phyloP scores from a whole-genome alignment of 2,797 vertebrate species.

The Eutrigla gurnardus region DNA sequence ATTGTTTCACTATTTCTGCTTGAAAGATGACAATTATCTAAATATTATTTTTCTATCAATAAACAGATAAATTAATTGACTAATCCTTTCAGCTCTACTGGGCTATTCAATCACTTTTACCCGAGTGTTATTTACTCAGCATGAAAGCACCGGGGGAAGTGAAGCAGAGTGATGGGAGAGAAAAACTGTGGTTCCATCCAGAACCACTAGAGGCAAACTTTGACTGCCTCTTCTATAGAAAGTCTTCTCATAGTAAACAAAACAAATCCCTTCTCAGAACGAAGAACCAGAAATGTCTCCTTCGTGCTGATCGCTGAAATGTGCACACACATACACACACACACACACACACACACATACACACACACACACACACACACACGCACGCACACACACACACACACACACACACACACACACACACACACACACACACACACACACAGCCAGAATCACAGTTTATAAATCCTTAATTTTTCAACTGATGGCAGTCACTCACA shows the following conservation, averaged over 20 bases:
- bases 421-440: conserved; percentile 17
- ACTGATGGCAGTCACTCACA: conserved; percentile 22
- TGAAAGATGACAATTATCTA: not conserved
- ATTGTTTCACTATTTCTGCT: not conserved
- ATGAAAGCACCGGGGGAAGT: conserved; percentile 3
- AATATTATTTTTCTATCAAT: conserved; percentile 15
- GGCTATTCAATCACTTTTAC: conserved; percentile 30
- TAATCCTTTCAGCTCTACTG: conserved; percentile 31
- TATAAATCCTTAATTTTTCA: not conserved
- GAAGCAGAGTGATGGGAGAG: conserved; percentile 12
- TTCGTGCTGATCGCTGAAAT: conserved; percentile 9
- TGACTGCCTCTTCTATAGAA: conserved; percentile 4
- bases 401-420: conserved; percentile 17
- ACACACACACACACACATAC: conserved; percentile 17
- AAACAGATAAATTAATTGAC: conserved; percentile 6
- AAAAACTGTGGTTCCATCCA: conserved; percentile 27
- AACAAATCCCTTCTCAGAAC: not conserved
- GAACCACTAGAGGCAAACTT: conserved; percentile 24
- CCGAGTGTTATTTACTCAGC: conserved; percentile 26
- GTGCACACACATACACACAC: conserved; percentile 6
- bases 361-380: conserved; percentile 17
- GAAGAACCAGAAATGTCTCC: not conserved
- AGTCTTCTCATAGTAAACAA: conserved; percentile 1
- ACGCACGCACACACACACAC: conserved; percentile 20
- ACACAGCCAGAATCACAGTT: not conserved